These are phyloP conservation scores for Barbus barbus DNA, from an alignment of 2,113 vertebrate genomes.

Conservation along the genomic window DNA sequence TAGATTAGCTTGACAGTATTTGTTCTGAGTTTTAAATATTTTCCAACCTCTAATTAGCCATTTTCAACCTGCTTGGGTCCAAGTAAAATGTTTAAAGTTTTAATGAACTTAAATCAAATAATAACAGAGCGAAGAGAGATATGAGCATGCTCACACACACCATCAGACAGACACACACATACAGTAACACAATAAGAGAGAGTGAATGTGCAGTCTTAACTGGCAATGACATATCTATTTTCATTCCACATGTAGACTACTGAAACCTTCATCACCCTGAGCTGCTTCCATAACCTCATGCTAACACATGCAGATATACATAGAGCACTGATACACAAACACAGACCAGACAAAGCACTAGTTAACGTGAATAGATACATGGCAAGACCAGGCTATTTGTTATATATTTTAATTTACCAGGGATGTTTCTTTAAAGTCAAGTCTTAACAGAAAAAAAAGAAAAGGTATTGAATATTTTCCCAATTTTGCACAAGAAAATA, in stretches of 20 bases:
- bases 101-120: slow-evolving; percentile 69
- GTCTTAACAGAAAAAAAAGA: too few relatives aligned
- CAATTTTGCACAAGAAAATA: background rate
- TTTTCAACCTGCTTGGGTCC: slow-evolving; percentile 60
- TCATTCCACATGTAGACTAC: slow-evolving; percentile 75
- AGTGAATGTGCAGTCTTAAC: slow-evolving; percentile 22
- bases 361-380: background rate
- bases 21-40: slow-evolving; percentile 34
- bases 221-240: slow-evolving; percentile 76
- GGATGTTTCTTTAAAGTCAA: background rate
- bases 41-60: slow-evolving; percentile 38
- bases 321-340: slow-evolving; percentile 36
- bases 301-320: slow-evolving; percentile 44
- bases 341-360: background rate
- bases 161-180: too few relatives aligned
- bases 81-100: slow-evolving; percentile 71
- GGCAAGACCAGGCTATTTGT: background rate
- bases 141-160: background rate
- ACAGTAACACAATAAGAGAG: background rate
- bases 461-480: too few relatives aligned
- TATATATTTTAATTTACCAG: background rate
- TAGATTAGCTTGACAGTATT: slow-evolving; percentile 38
- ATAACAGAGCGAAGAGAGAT: slow-evolving; percentile 53
- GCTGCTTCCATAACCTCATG: background rate
- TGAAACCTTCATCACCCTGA: slow-evolving; percentile 64